Evolutionary conservation across 2,888 invertebrate species (phyloP).

Genomic region (Hirtodrosophila cameraria): DNA sequence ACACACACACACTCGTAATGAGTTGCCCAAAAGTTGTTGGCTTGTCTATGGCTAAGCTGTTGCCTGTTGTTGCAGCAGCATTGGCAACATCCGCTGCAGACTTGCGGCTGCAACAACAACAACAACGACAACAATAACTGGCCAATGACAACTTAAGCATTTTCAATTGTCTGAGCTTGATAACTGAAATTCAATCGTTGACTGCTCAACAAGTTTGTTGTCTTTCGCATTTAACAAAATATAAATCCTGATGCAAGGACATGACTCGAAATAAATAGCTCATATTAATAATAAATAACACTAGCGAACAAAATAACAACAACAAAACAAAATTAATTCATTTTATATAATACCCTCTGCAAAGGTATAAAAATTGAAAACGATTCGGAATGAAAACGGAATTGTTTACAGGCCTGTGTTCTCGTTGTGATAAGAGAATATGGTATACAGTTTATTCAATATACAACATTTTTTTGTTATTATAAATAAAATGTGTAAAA

Average conservation of each 20-base stretch:
- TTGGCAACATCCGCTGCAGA: constrained; percentile 74
- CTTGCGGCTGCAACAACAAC: constrained; percentile 44
- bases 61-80: constrained; percentile 63
- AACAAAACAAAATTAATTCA: no score
- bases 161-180: background rate
- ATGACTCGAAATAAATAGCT: constrained; percentile 3
- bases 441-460: no score
- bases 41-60: constrained; percentile 44
- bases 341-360: no score
- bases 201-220: constrained; percentile 51
- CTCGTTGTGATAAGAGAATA: no score
- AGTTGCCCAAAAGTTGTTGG: constrained; percentile 62
- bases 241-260: constrained; percentile 14
- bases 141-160: constrained; percentile 9
- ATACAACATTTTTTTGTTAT: no score
- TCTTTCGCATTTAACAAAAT: constrained; percentile 15
- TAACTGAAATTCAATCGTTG: constrained; percentile 51
- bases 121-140: background rate
- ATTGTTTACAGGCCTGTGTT: no score
- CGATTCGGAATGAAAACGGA: no score
- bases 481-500: no score
- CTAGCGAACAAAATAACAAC: no score
- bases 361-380: no score
- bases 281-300: constrained; percentile 30
- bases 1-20: constrained; percentile 19